Evolutionary conservation across 2,888 invertebrate genomes (phyloP), one percentile per base, ranked within the genome.

Genomic region (Laothoe populi): DNA sequence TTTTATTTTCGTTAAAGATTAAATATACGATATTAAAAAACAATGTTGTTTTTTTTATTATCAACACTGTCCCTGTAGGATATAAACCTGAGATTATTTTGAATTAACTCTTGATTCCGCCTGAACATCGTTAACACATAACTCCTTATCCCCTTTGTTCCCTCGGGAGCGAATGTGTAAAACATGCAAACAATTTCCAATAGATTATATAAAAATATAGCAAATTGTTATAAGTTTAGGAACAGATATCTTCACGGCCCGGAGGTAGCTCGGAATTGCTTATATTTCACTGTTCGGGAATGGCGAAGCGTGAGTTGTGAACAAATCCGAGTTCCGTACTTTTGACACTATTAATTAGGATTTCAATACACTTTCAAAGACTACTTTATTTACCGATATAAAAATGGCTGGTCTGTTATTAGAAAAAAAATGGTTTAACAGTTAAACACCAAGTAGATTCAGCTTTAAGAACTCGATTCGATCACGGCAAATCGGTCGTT

Each of bases 181-280:
- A 53, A 53, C 49, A 53, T 53, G 49, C 31, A 53, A 53, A 53
- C 49, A 53, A 53, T 53, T 53, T 53, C 19, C 3, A 31, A 53
- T 8, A 53, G 31, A 53, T 53, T 53, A 31, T 53, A 53, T 53
- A 53, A 53, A 53, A 53, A 53, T 53, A 53, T 53, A 31, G 49
- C 49, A 31, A 53, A 53, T 53, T 53, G 49, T 53, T 53, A 31
- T 53, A 53, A 53, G 49, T 53, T 53, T 10, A 31, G 8, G 49
- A 53, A 31, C 49, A 49, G 49, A 53, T 53, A 53, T 53, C 49
- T 53, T 53, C 49, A 16, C 31, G 49, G 16, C 49, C 31, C 49
- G 49, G 16, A 53, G 49, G 49, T 31, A 53, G 19, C 7, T 26
- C 31, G 49, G 49, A 31, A 53, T 19, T 31, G 49, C 49, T 53